Conservation (phyloP, 2,113 vertebrate species). For the Dolichallabes microphthalmus region DNA sequence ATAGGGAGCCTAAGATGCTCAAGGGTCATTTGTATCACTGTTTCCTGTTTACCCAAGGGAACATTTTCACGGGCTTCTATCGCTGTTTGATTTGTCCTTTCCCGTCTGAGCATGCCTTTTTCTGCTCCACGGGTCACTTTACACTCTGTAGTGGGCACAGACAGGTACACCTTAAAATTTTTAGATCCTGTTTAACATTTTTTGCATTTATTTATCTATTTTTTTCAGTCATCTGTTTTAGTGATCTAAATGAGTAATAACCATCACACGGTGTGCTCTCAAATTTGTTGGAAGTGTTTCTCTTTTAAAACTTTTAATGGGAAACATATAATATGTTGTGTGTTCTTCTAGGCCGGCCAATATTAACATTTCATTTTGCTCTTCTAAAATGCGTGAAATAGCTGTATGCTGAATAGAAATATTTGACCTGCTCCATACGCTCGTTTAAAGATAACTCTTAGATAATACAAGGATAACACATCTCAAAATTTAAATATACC, state of each 20-base stretch:
- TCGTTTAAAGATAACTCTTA: background rate
- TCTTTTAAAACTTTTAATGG: no score
- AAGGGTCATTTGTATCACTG: slow-evolving; percentile 59
- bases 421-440: background rate
- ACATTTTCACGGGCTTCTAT: slow-evolving; percentile 45
- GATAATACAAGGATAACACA: no score
- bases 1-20: slow-evolving; percentile 38
- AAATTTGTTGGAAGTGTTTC: background rate
- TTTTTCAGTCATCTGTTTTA: background rate
- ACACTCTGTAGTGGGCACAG: slow-evolving; percentile 21
- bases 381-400: background rate
- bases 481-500: background rate
- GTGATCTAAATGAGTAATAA: background rate
- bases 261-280: background rate
- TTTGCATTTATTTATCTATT: background rate
- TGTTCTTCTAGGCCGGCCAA: no score
- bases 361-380: background rate
- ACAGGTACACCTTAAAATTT: background rate
- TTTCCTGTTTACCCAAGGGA: slow-evolving; percentile 62
- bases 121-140: slow-evolving; percentile 46
- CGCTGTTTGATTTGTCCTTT: slow-evolving; percentile 52
- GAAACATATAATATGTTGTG: background rate
- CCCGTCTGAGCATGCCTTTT: slow-evolving; percentile 46
- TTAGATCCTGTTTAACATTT: background rate
- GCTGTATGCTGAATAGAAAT: background rate